A percentile compares a stretch with the other conserved stretches of the same genome.
Evolutionary conservation across 2,113 vertebrate species (phyloP).

Genomic region (Myocastor coypus): DNA sequence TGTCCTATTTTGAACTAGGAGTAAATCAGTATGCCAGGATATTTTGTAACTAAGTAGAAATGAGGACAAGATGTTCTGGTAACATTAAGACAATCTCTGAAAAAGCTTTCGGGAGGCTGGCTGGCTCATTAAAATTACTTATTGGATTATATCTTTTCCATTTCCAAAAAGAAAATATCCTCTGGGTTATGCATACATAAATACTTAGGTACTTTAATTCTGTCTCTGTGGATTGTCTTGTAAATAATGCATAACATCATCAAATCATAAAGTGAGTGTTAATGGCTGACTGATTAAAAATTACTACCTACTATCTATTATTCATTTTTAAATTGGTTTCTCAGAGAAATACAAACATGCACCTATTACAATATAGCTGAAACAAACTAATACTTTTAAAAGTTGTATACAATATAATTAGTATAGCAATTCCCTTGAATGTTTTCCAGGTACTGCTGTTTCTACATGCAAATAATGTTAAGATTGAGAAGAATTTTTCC

Average conservation of each 20-base stretch:
- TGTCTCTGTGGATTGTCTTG: conserved; percentile 53
- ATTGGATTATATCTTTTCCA: conserved; percentile 42
- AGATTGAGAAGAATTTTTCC: conserved; percentile 45
- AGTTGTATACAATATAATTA: conserved; percentile 2
- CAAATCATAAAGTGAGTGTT: conserved; percentile 42
- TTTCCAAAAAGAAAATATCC: conserved; percentile 59
- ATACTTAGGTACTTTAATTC: conserved; percentile 65
- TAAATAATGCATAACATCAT: conserved; percentile 65
- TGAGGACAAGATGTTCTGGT: background rate
- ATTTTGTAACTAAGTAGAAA: conserved; percentile 26
- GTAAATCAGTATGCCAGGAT: conserved; percentile 3
- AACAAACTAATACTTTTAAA: conserved; percentile 49
- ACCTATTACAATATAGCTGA: conserved; percentile 41
- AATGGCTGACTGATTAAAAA: conserved; percentile 69
- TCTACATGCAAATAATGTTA: background rate
- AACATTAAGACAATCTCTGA: conserved; percentile 1
- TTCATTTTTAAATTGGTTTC: conserved; percentile 62
- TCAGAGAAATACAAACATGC: conserved; percentile 24
- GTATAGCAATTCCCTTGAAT: background rate
- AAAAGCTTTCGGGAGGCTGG: conserved; percentile 50
- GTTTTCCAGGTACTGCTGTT: background rate
- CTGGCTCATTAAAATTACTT: conserved; percentile 54
- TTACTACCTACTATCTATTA: conserved; percentile 39
- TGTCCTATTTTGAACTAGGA: conserved; percentile 18
- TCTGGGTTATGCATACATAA: conserved; percentile 42